Evolutionary conservation across 2,888 invertebrate genomes (phyloP), one percentile per base, ranked within the genome.

Genomic region (Leptinotarsa peninsularis): DNA sequence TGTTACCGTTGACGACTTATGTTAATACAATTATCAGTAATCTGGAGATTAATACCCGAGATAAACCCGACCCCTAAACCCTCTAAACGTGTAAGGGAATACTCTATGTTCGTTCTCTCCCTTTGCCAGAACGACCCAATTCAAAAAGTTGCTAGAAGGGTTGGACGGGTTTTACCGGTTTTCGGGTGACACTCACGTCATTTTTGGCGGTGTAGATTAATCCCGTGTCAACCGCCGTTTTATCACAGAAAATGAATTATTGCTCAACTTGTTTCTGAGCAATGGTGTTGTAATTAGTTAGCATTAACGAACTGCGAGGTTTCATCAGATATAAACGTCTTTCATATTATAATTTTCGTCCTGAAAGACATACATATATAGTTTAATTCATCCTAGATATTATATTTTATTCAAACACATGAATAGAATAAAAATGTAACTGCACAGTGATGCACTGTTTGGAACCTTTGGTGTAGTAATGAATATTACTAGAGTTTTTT

Each of bases 11-110:
- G 49, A 49, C 72, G 69, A 66, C 69, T 75, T 66, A 72, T 60
- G 72, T 72, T 72, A 72, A 75, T 72, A 66, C 75, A 75, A 75
- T 75, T 66, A 75, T 75, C 68, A 69, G 69, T 72, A 75, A 75
- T 75, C 75, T 69, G 54, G 43, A 75, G 75, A 75, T 75, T 69
- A 75, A 75, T 75, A 72, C 72, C 63, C 14, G 18, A 68, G 75
- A 75, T 75, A 75, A 75, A 63, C 72, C 68, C 72, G 75, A 72
- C 75, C 75, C 75, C 67, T 58, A 66, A 75, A 49, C 69, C 75
- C 72, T 75, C 69, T 72, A 69, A 69, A 66, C 66, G 58, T 66
- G 23, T 43, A 75, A 68, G 75, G 75, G 69, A 72, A 69, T 58
- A 52, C 27, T n/a, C 15, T 52, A 14, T 33, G 63, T 33, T 63